These are phyloP conservation scores for Anoplophora glabripennis DNA, from an alignment of 1,140 invertebrate genomes.

Conservation along the genomic window DNA sequence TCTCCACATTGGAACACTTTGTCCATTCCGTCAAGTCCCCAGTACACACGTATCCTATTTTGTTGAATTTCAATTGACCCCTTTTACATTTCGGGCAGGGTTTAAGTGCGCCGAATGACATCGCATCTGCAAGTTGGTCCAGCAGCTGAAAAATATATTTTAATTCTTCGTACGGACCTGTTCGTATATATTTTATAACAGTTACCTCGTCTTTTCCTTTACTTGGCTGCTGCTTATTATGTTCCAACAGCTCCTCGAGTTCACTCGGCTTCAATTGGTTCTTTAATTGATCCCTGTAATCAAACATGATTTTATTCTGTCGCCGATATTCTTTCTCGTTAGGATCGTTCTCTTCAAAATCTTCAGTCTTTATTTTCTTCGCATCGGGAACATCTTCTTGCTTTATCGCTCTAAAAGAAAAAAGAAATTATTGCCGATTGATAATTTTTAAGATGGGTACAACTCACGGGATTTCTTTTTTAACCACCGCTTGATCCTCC, in stretches of 20 bases:
- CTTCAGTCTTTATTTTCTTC: conserved; percentile 70
- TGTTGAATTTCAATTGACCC: conserved; percentile 70
- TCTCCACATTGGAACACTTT: conserved; percentile 74
- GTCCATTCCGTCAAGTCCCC: conserved; percentile 89
- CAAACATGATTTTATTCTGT: conserved; percentile 80
- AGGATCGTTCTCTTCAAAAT: conserved; percentile 47
- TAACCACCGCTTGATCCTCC: conserved; percentile 72
- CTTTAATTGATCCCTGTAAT: conserved; percentile 56
- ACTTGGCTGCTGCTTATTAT: conserved; percentile 70
- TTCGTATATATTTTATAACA: too few relatives aligned
- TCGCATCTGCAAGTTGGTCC: conserved; percentile 76
- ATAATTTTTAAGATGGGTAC: conserved; percentile 7
- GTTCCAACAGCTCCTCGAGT: conserved; percentile 63
- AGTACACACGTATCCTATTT: conserved; percentile 74
- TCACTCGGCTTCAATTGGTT: conserved; percentile 57
- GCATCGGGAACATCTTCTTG: conserved; percentile 55
- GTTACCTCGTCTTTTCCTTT: conserved; percentile 60
- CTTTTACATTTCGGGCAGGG: conserved; percentile 77
- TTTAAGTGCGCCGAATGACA: conserved; percentile 82
- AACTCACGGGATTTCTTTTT: conserved; percentile 65
- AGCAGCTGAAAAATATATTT: conserved; percentile 65
- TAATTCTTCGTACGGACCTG: too few relatives aligned
- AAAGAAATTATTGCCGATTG: conserved; percentile 8
- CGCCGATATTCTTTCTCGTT: conserved; percentile 61
- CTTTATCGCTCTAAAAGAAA: conserved; percentile 54